Percentiles rank a stretch among this genome's conserved stretches.
These are phyloP conservation scores for Glareola pratincola DNA, from an alignment of 2,113 vertebrate genomes.

Conservation along the genomic window DNA sequence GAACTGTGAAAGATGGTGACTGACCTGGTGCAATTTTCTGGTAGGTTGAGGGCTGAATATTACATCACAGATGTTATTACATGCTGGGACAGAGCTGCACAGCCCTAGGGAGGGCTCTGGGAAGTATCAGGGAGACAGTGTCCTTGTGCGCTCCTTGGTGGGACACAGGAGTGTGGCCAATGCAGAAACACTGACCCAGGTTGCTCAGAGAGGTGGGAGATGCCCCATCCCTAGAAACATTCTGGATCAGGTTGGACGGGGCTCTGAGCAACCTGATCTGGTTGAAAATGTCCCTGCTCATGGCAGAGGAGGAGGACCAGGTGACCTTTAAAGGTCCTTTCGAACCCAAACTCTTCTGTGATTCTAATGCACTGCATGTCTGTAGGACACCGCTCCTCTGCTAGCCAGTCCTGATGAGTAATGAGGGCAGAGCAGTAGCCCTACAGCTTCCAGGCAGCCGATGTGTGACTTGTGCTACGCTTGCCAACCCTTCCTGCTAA, in stretches of 20 bases:
- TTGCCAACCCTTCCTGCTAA: neutral
- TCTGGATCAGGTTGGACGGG: neutral
- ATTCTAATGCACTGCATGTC: neutral
- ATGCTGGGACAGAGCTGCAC: neutral
- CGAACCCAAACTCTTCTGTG: neutral
- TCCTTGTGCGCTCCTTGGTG: neutral
- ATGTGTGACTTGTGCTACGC: neutral
- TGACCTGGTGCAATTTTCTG: neutral
- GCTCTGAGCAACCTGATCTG: neutral
- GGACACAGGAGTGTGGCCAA: no score
- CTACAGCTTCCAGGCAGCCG: neutral
- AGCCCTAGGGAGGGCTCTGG: neutral
- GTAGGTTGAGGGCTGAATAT: neutral
- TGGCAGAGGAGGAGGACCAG: accelerated
- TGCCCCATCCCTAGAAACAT: neutral
- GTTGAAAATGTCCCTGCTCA: no score
- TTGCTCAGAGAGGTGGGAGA: neutral
- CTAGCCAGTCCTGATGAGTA: neutral
- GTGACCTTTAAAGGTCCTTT: neutral
- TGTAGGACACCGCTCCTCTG: neutral
- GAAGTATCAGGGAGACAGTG: neutral
- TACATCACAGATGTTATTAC: neutral
- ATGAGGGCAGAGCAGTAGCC: neutral
- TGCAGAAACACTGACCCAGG: neutral
- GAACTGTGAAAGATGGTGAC: neutral